These are phyloP conservation scores for Microtus pennsylvanicus DNA, from an alignment of 2,113 vertebrate genomes.

Conservation along the genomic window DNA sequence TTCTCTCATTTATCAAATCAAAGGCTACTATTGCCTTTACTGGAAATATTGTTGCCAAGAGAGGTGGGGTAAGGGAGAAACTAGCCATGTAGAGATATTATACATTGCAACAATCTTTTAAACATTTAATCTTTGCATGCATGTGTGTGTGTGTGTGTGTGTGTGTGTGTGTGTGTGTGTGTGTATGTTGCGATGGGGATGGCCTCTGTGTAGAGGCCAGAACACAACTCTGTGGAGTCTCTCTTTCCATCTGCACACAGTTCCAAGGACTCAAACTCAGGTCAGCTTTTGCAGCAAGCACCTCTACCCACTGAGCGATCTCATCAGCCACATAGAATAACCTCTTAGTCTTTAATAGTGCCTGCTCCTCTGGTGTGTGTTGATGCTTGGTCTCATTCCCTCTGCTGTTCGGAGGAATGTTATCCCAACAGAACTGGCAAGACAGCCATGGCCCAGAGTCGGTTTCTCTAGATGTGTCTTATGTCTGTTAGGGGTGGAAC, in stretches of 20 bases:
- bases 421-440: not conserved
- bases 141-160: not conserved
- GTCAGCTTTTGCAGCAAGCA: not conserved
- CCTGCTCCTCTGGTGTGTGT: not conserved
- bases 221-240: not conserved
- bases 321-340: not conserved
- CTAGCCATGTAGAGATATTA: not conserved
- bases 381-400: not conserved
- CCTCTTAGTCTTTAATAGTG: constrained; percentile 3
- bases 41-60: constrained; percentile 38
- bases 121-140: not conserved
- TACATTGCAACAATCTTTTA: not conserved
- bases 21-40: constrained; percentile 24
- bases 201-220: not conserved
- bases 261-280: not conserved
- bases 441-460: not conserved
- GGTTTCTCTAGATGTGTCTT: not conserved
- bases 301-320: not conserved
- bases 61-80: not conserved
- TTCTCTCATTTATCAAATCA: constrained; percentile 57
- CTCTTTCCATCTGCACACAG: not conserved
- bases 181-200: not conserved
- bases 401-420: not conserved
- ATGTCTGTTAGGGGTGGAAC: not conserved
- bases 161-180: not conserved